phyloP scores from a whole-genome alignment of 2,797 vertebrate species.

The Hapalemur alaotrensis region DNA sequence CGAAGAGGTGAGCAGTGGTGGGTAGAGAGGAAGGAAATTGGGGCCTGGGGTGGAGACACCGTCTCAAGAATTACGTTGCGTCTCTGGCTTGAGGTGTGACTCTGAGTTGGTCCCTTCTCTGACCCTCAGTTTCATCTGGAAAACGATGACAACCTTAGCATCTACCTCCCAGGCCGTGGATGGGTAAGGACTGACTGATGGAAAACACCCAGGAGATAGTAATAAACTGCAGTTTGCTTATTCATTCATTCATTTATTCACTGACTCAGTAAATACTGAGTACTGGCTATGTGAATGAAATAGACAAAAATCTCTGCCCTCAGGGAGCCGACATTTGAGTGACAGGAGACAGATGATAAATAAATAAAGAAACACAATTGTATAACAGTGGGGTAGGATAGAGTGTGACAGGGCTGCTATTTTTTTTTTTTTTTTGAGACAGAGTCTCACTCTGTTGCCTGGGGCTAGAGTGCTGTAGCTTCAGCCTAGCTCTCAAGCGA shows the following conservation, averaged over 20 bases:
- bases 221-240: background rate
- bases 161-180: background rate
- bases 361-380: background rate
- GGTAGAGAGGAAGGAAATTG: background rate
- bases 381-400: background rate
- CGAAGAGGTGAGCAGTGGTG: background rate
- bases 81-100: background rate
- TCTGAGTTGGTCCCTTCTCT: background rate
- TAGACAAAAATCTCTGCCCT: background rate
- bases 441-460: background rate
- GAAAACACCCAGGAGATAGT: background rate
- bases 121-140: background rate
- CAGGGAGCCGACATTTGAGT: background rate
- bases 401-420: background rate
- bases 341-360: background rate
- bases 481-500: too few relatives aligned
- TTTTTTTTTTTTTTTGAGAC: background rate
- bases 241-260: background rate
- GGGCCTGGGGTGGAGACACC: background rate
- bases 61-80: rapidly evolving
- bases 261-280: background rate
- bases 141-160: background rate
- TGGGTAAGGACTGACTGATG: rapidly evolving
- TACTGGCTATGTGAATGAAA: background rate
- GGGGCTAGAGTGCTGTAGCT: too few relatives aligned